phyloP scores from a whole-genome alignment of 2,797 vertebrate genomes.

The Hypotaenidia philippensis region DNA sequence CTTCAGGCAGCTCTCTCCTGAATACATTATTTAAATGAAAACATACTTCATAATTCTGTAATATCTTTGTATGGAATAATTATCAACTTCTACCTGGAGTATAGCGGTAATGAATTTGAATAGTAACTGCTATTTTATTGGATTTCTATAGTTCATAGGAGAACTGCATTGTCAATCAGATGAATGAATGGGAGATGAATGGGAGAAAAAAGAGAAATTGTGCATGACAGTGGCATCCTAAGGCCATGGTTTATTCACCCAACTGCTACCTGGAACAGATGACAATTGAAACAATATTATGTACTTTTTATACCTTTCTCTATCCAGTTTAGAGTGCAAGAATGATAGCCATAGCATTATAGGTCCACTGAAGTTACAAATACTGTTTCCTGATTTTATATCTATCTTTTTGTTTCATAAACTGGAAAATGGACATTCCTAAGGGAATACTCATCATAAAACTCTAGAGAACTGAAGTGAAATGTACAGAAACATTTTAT shows the following conservation, averaged over 20 bases:
- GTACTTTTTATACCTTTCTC: not conserved
- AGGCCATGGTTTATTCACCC: not conserved
- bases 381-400: not conserved
- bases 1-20: not conserved
- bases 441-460: not conserved
- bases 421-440: not conserved
- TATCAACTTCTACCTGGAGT: not conserved
- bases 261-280: not conserved
- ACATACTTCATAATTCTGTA: not conserved
- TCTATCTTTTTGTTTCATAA: not conserved
- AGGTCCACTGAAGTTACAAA: not conserved
- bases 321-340: not conserved
- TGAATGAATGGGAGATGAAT: not conserved
- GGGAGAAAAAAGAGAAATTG: not conserved
- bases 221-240: not conserved
- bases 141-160: not conserved
- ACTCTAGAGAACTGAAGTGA: not conserved
- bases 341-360: not conserved
- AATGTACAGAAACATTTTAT: not conserved
- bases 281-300: not conserved
- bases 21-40: not conserved
- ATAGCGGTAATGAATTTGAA: not conserved
- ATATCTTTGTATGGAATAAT: not conserved
- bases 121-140: not conserved
- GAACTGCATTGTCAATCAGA: not conserved